Base-by-base conservation (phyloP, 2,888 invertebrate genomes). In the Drosophila acutilabella region DNA sequence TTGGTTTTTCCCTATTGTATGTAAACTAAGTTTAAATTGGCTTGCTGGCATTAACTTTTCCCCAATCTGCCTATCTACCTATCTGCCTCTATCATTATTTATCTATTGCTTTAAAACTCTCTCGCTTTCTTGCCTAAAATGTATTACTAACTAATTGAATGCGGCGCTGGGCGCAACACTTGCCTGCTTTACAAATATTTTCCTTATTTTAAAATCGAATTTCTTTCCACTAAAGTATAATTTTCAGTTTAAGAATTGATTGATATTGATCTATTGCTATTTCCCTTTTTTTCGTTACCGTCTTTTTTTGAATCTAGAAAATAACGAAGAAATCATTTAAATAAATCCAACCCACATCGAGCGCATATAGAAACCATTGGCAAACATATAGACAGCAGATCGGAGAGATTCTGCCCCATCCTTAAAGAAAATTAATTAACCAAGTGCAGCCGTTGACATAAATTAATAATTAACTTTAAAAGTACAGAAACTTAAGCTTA, bases 241-340 rank as follows among this genome's bases (percentile, higher is more conserved):
- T 72, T 48, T 56, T 56, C 50, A 62, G 38, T 65, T 64, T 45
- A 54, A 54, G 8, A 71, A 61, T 41, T 74, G 54, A 80, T 85
- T 82, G 66, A 88, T 69, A 84, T 71, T 88, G 80, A 88, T 88
- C 65, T 82, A 81, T 85, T 82, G 80, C 83, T 74, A 72, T 83
- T 83, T 86, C 73, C 80, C 67, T 78, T 70, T 83, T 83, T 87
- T 30, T 30, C 30, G 78, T 88, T 88, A 60, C 53, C 56, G 70
- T 69, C 36, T 36, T 36, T 36, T 36, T 36, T 36, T 30, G 7
- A 30, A 30, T 30, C 56, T 64, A 84, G 83, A 83, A 71, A 66
- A 83, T 65, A 70, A 44, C 66, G 83, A 84, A 86, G 83, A 84
- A 70, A 59, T 88, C 66, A 18, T 86, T 62, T 84, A 84, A 80